Evolutionary conservation across 2,113 vertebrate genomes (phyloP).

Genomic region (Pavo muticus): DNA sequence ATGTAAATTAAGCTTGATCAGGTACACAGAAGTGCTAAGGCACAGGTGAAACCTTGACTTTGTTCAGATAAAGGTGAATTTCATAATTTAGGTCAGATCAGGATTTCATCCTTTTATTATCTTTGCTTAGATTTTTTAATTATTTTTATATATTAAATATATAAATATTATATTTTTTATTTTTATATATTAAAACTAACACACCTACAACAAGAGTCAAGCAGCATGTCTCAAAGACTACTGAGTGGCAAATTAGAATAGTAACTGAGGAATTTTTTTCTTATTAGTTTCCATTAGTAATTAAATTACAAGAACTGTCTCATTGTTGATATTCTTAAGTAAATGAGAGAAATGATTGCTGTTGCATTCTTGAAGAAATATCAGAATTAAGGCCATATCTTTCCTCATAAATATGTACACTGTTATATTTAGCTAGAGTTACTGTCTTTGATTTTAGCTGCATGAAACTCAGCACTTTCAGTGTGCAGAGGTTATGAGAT

Average conservation of each 20-base stretch:
- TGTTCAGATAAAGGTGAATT: neutral
- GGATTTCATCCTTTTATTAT: neutral
- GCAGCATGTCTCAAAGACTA: constrained; percentile 1
- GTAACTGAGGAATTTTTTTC: constrained; percentile 34
- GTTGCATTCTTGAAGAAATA: constrained; percentile 8
- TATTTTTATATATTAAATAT: neutral
- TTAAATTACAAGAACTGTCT: constrained; percentile 48
- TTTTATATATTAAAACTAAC: neutral
- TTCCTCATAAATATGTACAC: constrained; percentile 34
- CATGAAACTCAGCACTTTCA: constrained; percentile 36
- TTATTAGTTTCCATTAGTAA: constrained; percentile 24
- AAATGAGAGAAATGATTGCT: neutral
- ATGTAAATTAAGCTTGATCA: neutral
- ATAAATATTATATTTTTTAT: neutral
- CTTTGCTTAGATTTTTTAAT: neutral
- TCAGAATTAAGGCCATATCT: neutral
- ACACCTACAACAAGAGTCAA: neutral
- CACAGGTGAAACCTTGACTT: neutral
- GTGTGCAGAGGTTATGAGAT: constrained; percentile 23
- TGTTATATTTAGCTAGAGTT: constrained; percentile 42
- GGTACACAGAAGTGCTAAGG: neutral
- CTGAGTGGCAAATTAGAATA: constrained; percentile 45
- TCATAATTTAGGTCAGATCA: neutral
- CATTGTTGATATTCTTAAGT: neutral
- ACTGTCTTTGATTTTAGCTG: constrained; percentile 52